Percentiles rank a stretch among this genome's conserved stretches.
Evolutionary conservation across 1,140 invertebrate genomes (phyloP).

Genomic region (Sycophaga agraensis): DNA sequence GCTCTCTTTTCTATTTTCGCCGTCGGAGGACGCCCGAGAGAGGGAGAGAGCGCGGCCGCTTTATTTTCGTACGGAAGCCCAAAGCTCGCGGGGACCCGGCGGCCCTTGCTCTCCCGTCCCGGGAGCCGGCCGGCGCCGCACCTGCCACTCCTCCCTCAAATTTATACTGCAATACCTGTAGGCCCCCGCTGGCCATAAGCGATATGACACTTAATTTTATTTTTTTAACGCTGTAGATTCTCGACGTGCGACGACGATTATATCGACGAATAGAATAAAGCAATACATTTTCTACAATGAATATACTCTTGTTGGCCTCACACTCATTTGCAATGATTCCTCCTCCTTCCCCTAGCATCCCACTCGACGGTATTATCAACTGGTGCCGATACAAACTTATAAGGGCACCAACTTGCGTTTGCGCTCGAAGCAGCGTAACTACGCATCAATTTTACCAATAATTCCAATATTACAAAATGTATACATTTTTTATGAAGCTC

Average conservation of each 20-base stretch:
- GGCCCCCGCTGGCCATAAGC: conserved; percentile 11
- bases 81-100: background rate
- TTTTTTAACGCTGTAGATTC: conserved; percentile 24
- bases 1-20: too few species aligned
- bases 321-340: too few species aligned
- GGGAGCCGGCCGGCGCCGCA: background rate
- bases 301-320: too few species aligned
- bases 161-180: conserved; percentile 8
- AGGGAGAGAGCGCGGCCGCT: background rate
- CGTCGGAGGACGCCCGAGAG: too few species aligned
- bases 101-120: background rate
- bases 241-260: conserved; percentile 14
- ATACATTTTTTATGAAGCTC: too few species aligned
- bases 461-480: too few species aligned
- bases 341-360: too few species aligned
- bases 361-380: too few species aligned
- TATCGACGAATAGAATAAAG: conserved; percentile 20
- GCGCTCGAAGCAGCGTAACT: too few species aligned
- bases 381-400: too few species aligned
- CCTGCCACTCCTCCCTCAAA: background rate
- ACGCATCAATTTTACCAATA: too few species aligned
- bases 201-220: conserved; percentile 21
- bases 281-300: conserved; percentile 24
- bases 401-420: too few species aligned
- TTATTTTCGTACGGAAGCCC: background rate